Conservation (phyloP, 2,113 vertebrate species). For the Gadus chalcogrammus region DNA sequence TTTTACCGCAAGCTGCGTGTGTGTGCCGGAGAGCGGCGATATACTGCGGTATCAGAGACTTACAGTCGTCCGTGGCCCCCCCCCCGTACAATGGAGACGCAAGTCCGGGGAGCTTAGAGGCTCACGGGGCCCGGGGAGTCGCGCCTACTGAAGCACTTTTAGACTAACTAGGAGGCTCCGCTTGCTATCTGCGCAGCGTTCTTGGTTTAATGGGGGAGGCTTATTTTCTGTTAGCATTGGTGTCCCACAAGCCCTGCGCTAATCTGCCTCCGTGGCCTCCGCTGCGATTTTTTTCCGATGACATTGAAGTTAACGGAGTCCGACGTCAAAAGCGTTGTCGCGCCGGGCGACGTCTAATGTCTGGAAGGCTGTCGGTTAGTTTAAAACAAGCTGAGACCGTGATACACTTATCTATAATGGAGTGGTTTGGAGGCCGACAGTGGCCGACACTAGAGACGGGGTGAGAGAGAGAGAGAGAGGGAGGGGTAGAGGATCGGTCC, state of each 20-base stretch:
- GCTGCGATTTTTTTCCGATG: slow-evolving; percentile 40
- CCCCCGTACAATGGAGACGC: slow-evolving; percentile 28
- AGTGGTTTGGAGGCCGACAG: slow-evolving; percentile 2
- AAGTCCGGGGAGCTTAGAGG: slow-evolving; percentile 34
- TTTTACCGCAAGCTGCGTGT: slow-evolving; percentile 17
- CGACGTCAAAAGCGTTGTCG: slow-evolving; percentile 60
- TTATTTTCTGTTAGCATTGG: slow-evolving; percentile 54
- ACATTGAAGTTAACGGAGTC: slow-evolving; percentile 51
- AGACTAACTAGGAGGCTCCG: slow-evolving; percentile 53
- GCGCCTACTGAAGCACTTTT: slow-evolving; percentile 38
- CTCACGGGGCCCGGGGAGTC: slow-evolving; percentile 32
- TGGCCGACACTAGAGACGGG: slow-evolving; percentile 7
- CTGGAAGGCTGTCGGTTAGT: slow-evolving; percentile 31
- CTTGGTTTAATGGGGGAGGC: slow-evolving; percentile 51
- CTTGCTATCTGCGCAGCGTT: slow-evolving; percentile 49
- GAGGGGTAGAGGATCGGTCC: not conserved
- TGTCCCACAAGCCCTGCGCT: slow-evolving; percentile 48
- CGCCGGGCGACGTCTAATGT: slow-evolving; percentile 42
- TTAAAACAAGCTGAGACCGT: slow-evolving; percentile 44
- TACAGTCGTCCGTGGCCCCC: slow-evolving; percentile 23
- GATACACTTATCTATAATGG: slow-evolving; percentile 24
- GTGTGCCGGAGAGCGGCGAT: slow-evolving; percentile 4
- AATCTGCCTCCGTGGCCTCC: slow-evolving; percentile 55
- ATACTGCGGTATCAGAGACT: slow-evolving; percentile 33
- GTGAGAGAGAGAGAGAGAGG: not conserved